Base-by-base conservation (phyloP, 2,888 invertebrate genomes). In the Diabrotica balteata region DNA sequence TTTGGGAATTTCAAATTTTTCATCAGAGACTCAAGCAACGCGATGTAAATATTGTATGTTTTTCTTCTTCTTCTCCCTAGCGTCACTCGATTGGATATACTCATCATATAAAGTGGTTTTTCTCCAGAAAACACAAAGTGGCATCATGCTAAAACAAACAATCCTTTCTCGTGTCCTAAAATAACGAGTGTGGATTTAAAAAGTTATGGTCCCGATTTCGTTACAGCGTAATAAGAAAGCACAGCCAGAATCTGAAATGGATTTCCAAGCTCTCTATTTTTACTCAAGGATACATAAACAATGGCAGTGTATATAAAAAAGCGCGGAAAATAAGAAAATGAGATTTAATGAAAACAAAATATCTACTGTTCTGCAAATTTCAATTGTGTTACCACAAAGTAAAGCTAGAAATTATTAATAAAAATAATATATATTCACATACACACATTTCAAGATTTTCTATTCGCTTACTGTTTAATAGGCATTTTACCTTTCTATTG, bases 1-100 rank as follows among this genome's bases (percentile, higher is more conserved):
- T 70, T 57, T 70, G 62, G 53, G 53, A 66, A 64, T 63, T 55
- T 70, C 61, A 67, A 70, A 67, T 70, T 70, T 70, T 70, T 69
- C 69, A 67, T 69, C 69, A 52, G 64, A 53, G 53, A 60, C 60
- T 47, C 54, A 43, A 17, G 44, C 55, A 55, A 44, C 57, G 43
- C 54, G 66, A 51, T 67, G 62, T 67, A 67, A 67, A 67, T 67
- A 62, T 66, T 51, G 61, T 53, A 60, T 52, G 58, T 54, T 54
- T 62, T 62, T 53, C 49, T 17, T 62, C 52, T 44, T 11, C 11
- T 54, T 54, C 49, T 49, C 62, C 43, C 54, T 11, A 45, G 47
- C 62, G 43, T 62, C 47, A 32, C 54, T 10, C 62, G 62, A 62
- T 62, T 62, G 55, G 55, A 62, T 55, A 55, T 62, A 62, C 62